Evolutionary conservation across 2,888 invertebrate species (phyloP), one percentile per base, ranked within the genome.

Genomic region (Phrixothrix hirtus): DNA sequence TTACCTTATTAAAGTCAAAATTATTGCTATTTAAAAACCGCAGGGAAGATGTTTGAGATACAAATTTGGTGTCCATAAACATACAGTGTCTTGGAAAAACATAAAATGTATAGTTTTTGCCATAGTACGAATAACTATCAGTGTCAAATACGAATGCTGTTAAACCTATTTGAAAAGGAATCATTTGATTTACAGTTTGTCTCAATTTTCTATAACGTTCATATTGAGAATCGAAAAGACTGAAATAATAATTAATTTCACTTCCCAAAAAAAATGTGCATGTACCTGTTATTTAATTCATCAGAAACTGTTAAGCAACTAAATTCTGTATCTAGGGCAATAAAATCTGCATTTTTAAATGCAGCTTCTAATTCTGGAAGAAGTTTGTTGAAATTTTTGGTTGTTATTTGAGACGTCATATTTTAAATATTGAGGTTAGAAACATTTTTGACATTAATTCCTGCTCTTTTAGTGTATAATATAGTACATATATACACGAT

Each of bases 251-350:
- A n/a, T n/a, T n/a, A n/a, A n/a, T n/a, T n/a, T n/a, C n/a, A n/a
- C n/a, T n/a, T n/a, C n/a, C n/a, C n/a, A n/a, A 38, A 25, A 26
- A 25, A 25, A 38, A 1, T 14, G 25, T 38, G 12, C 38, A 17
- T 16, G 43, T 60, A 72, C 71, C 71, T 71, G 14, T 68, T 68
- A 38, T 43, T 39, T 11, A 62, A 52, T 25, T 62, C 62, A 38
- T 72, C 69, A 37, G 83, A 46, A 15, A 70, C 71, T 14, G 81
- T 58, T 48, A 75, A 63, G 13, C 71, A 88, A 50, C 87, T 87
- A 68, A 89, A 89, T 77, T 90, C 90, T 9, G 84, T 81, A 72
- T 90, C 90, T 59, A 90, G 78, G 10, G 85, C 80, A 61, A 88
- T 72, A 67, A 87, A 85, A 59, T 81, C 79, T 5, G 84, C 79